A percentile compares a stretch with the other conserved stretches of the same genome.
These are phyloP conservation scores for Heliconius eleuchia DNA, from an alignment of 1,140 invertebrate species.

Conservation along the genomic window DNA sequence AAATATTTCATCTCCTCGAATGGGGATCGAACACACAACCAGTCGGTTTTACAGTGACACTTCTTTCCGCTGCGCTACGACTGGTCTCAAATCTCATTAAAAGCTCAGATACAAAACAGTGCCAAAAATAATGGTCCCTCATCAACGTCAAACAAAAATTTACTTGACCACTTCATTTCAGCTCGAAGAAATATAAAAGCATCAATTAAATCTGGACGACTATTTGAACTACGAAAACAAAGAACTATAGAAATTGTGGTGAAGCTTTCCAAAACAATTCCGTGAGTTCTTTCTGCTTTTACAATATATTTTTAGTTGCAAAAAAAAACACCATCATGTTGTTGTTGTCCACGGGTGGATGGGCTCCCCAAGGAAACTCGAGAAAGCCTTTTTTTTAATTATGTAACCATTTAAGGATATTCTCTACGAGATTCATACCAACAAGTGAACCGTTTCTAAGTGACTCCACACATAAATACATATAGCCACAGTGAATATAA, in stretches of 20 bases:
- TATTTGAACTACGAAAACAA: conserved; percentile 33
- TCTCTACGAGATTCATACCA: not conserved
- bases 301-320: conserved; percentile 28
- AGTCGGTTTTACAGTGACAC: too few relatives aligned
- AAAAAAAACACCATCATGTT: conserved; percentile 30
- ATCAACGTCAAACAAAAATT: conserved; percentile 12
- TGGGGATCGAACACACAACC: too few relatives aligned
- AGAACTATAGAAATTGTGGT: conserved; percentile 27
- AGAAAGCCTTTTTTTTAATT: conserved; percentile 16
- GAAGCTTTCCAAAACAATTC: conserved; percentile 36
- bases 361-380: conserved; percentile 43
- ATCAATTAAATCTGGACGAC: conserved; percentile 31
- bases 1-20: too few relatives aligned
- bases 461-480: not conserved
- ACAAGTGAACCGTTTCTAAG: not conserved
- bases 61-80: too few relatives aligned
- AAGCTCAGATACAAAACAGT: not conserved
- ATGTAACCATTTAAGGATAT: conserved; percentile 38
- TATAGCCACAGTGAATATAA: not conserved
- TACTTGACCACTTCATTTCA: conserved; percentile 17
- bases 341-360: conserved; percentile 45
- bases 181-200: conserved; percentile 17
- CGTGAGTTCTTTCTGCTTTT: conserved; percentile 22
- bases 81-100: not conserved
- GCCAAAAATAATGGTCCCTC: conserved; percentile 6